Conservation (phyloP, 1,140 invertebrate species). For the Halyomorpha halys region DNA sequence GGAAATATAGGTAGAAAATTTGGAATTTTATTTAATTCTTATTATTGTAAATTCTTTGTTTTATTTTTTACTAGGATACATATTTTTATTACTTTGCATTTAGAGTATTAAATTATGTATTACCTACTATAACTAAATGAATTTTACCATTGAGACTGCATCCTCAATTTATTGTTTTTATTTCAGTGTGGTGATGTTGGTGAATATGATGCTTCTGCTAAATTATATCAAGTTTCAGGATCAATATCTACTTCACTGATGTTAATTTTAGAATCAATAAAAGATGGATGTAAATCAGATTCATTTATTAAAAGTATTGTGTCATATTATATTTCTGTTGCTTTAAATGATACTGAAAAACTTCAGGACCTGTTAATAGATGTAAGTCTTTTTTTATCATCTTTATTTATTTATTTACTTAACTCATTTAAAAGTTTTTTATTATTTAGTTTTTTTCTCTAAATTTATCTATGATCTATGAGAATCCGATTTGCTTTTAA, state of each 20-base stretch:
- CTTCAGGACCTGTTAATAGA: background rate
- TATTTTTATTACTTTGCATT: background rate
- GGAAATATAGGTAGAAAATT: background rate
- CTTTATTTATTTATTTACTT: background rate
- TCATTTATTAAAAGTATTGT: background rate
- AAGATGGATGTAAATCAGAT: background rate
- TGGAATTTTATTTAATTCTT: background rate
- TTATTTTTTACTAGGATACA: background rate
- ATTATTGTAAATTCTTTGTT: too few species aligned
- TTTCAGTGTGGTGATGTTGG: slow-evolving; percentile 13
- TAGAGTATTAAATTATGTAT: background rate
- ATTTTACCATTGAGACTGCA: background rate
- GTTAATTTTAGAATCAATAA: slow-evolving; percentile 3
- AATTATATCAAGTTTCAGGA: slow-evolving; percentile 8
- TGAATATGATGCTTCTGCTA: slow-evolving; percentile 13
- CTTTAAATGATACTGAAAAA: background rate
- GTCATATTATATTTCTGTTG: slow-evolving; percentile 12
- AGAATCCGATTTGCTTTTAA: too few species aligned
- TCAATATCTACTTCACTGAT: background rate
- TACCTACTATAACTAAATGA: background rate
- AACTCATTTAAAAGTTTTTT: too few species aligned
- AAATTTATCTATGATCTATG: too few species aligned
- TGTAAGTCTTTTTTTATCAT: background rate
- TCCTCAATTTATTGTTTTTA: background rate
- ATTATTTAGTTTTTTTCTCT: too few species aligned